Base-by-base conservation (phyloP, 2,888 invertebrate genomes). In the Meganola albula region DNA sequence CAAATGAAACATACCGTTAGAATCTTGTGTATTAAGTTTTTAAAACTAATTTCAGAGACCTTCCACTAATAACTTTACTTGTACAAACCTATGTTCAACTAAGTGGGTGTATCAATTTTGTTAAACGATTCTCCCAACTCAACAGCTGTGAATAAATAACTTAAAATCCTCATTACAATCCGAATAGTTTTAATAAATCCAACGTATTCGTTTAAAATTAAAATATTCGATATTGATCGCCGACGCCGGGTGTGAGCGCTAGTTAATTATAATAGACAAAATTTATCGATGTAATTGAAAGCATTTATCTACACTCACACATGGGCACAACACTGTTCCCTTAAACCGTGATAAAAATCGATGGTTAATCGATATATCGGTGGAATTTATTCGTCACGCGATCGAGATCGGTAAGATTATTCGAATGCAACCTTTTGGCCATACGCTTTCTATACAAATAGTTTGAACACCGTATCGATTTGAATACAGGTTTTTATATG, bases 221-320 rank as follows among this genome's bases (percentile, higher is more conserved):
- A 53, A 52, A 46, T 52, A 49, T 49, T 43, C 42, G 20, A 37
- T 27, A 48, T 37, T 31, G 38, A 38, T 28, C 49, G 50, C 24
- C 59, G 38, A 37, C 24, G 34, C 48, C 40, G 43, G 47, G 50
- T 48, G 51, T 43, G 43, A 49, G 47, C 53, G 51, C 47, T 63
- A 58, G 65, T 69, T 69, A 63, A 66, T 66, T 63, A 62, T 69
- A 78, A 77, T 78, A 70, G 71, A 56, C 76, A 74, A 20, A 20
- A 82, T 82, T 72, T 69, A 66, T 68, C 58, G 57, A 65, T 56
- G 61, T 62, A 73, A 74, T 74, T 71, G 68, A 60, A 65, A 62
- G 56, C 69, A 65, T 75, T 67, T 66, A 63, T 64, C 60, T 63
- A 54, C 49, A 54, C 60, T 53, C 62, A 61, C 59, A 54, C 60